These are phyloP conservation scores for Tipula unca DNA, from an alignment of 2,888 invertebrate species.

Conservation along the genomic window DNA sequence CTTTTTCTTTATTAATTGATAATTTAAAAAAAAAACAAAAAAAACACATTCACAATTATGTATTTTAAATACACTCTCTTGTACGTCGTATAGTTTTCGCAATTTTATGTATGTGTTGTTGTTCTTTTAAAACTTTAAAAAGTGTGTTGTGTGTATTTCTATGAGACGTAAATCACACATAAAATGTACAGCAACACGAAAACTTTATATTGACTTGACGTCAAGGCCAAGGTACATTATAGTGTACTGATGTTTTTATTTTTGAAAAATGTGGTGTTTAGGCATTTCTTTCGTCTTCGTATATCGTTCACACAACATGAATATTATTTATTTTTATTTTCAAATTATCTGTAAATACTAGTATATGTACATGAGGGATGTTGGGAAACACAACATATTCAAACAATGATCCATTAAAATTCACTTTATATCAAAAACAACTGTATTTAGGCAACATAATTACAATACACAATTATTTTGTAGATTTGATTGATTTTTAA, in stretches of 20 bases:
- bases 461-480: background rate
- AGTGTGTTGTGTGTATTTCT: background rate
- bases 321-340: background rate
- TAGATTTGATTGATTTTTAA: background rate
- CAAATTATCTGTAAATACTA: background rate
- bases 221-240: slow-evolving; percentile 17
- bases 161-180: background rate
- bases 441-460: background rate
- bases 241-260: background rate
- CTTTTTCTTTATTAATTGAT: slow-evolving; percentile 15
- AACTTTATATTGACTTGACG: slow-evolving; percentile 17
- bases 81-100: background rate
- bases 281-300: background rate
- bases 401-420: background rate
- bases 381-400: background rate
- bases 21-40: background rate
- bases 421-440: background rate
- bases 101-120: background rate
- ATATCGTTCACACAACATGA: background rate
- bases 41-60: background rate
- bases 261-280: background rate
- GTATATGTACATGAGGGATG: background rate
- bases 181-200: background rate
- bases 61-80: background rate
- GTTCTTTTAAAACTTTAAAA: background rate